These are phyloP conservation scores for Euwallacea fornicatus DNA, from an alignment of 1,140 invertebrate species.

Conservation along the genomic window DNA sequence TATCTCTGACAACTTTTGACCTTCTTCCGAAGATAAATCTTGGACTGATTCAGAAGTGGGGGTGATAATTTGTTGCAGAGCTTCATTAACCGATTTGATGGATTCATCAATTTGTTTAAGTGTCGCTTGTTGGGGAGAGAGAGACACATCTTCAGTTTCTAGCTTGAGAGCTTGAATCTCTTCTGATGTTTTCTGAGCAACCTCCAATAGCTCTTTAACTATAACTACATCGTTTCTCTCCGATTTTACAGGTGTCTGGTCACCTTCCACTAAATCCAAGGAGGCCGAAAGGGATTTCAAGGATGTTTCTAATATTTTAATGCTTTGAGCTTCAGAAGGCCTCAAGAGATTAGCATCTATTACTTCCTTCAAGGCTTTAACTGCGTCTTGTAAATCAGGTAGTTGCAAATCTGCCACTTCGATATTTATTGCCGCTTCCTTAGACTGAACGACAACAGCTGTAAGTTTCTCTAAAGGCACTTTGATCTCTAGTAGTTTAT, in stretches of 20 bases:
- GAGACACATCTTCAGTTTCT: not conserved
- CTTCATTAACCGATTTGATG: not conserved
- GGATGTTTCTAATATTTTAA: not conserved
- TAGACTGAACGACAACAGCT: conserved; percentile 1
- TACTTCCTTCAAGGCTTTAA: not conserved
- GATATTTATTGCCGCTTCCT: conserved; percentile 3
- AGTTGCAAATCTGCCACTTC: conserved; percentile 19
- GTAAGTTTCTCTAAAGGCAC: conserved; percentile 23
- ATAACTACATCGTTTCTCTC: not conserved
- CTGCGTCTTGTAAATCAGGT: conserved; percentile 19
- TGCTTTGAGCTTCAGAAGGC: conserved; percentile 9
- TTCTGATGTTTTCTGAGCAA: conserved; percentile 1
- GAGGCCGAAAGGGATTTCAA: not conserved
- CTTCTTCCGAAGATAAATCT: conserved; percentile 26
- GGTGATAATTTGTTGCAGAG: not conserved
- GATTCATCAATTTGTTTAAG: conserved; percentile 8
- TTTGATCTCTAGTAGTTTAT: conserved; percentile 9
- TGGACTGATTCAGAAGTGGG: not conserved
- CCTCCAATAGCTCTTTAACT: conserved; percentile 10
- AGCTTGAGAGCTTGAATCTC: conserved; percentile 10
- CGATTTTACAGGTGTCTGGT: not conserved
- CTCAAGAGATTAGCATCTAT: too few relatives aligned
- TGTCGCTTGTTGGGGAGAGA: conserved; percentile 16
- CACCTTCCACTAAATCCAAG: not conserved
- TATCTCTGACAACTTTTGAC: conserved; percentile 5